Evolutionary conservation across 2,888 invertebrate genomes (phyloP), one percentile per base, ranked within the genome.

Genomic region (Drosophila koepferae): DNA sequence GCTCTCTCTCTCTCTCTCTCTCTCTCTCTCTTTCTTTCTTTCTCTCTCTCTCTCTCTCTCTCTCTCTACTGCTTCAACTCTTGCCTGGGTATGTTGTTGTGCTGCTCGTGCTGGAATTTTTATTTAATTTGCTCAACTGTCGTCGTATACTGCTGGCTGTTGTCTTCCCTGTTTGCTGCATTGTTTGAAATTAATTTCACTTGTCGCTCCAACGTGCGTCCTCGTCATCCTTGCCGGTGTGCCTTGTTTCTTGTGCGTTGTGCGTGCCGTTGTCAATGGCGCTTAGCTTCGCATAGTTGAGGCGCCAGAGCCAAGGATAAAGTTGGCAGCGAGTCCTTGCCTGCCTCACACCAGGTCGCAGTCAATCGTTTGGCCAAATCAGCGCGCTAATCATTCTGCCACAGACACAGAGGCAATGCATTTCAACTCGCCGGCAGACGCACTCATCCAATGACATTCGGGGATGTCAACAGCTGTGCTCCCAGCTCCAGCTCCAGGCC

Each of bases 171-270:
- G 72, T 82, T 87, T 83, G 78, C 84, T 75, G 77, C 90, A 86
- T 90, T 90, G 89, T 89, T 90, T 84, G 86, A 86, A 86, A 90
- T 90, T 90, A 86, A 90, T 86, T 86, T 89, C 81, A 80, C 83
- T 90, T 88, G 85, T 86, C 89, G 90, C 69, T 23, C 44, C 40
- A 28, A 9, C 28, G 40, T 56, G 59, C 56, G 41, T 41, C 36
- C 63, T 60, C 38, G 46, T 64, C 48, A 64, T 49, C 58, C 56
- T 60, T 43, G 44, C 34, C 63, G 38, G 31, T 77, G 77, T 72
- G 31, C 28, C 10, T 9, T 48, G 28, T n/a, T 6, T 8, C n/a
- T 5, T 40, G 2, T 77, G n/a, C n/a, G 16, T 8, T 14, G 89
- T 84, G 88, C 86, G 83, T 84, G 86, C 82, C 69, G 72, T 63